Evolutionary conservation across 2,888 invertebrate species (phyloP).

Genomic region (Petrophora chlorosata): DNA sequence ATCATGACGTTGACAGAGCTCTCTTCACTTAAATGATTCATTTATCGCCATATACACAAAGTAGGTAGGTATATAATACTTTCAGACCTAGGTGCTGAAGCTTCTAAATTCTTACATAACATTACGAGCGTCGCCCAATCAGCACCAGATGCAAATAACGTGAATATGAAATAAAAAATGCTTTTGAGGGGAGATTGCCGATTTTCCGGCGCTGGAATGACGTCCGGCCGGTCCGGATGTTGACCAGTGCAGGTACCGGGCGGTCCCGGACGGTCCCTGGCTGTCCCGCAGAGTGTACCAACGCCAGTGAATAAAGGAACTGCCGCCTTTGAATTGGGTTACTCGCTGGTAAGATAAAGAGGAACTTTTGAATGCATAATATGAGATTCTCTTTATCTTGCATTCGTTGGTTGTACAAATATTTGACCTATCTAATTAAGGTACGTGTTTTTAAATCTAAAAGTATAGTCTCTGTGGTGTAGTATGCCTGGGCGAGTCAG

Average conservation of each 20-base stretch:
- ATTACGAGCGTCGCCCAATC: background rate
- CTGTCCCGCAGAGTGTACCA: conserved; percentile 18
- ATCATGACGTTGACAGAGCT: no score
- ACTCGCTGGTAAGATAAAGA: conserved; percentile 17
- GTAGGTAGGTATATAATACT: no score
- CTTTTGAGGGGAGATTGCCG: conserved; percentile 71
- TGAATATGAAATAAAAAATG: conserved; percentile 50
- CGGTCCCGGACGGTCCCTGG: conserved; percentile 25
- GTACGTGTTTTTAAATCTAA: no score
- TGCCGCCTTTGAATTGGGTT: conserved; percentile 43
- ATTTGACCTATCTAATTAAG: no score
- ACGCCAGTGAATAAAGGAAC: conserved; percentile 35
- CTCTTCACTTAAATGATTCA: no score
- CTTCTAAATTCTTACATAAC: background rate
- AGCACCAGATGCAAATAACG: conserved; percentile 40
- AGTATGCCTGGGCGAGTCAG: no score
- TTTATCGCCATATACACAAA: no score
- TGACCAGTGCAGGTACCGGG: conserved; percentile 56
- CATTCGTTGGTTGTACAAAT: background rate
- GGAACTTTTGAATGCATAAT: background rate
- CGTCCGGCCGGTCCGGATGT: conserved; percentile 77
- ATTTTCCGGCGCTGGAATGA: conserved; percentile 80
- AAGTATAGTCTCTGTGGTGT: no score
- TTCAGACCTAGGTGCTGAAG: no score
- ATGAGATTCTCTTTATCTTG: background rate